phyloP scores from a whole-genome alignment of 35 echinoderm and acorn worm genomes.

The Stichopus chloronotus region DNA sequence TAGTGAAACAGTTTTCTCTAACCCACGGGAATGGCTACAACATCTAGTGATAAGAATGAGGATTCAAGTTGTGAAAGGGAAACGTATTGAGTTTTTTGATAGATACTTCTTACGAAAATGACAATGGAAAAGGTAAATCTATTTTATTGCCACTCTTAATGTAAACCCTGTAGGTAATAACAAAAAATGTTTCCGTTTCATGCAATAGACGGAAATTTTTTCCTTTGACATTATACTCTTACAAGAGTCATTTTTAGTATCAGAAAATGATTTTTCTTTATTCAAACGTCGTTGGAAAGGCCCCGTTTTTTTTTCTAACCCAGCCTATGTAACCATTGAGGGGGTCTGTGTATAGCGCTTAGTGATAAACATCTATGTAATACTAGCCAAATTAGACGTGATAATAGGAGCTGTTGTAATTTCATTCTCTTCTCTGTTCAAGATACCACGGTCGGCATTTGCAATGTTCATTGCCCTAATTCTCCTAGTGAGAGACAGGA shows the following conservation, averaged over 20 bases:
- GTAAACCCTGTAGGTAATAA: neutral
- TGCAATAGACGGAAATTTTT: neutral
- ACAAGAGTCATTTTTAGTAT: neutral
- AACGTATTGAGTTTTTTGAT: neutral
- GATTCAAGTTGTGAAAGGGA: neutral
- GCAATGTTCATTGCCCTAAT: neutral
- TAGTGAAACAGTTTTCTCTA: neutral
- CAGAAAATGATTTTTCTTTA: neutral
- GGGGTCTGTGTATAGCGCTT: neutral
- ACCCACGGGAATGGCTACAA: neutral
- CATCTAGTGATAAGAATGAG: neutral
- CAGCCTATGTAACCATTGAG: neutral
- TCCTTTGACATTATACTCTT: neutral
- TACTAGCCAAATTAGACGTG: neutral
- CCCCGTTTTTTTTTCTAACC: neutral
- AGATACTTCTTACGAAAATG: neutral
- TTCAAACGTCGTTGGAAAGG: neutral
- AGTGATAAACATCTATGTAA: neutral
- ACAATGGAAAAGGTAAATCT: neutral
- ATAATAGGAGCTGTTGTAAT: neutral
- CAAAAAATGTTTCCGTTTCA: neutral
- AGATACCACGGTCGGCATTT: neutral
- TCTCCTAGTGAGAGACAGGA: neutral
- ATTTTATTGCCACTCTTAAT: neutral
- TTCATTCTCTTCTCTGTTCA: neutral